Conservation (phyloP, 1,140 invertebrate species). For the Geopemphigus sp. region DNA sequence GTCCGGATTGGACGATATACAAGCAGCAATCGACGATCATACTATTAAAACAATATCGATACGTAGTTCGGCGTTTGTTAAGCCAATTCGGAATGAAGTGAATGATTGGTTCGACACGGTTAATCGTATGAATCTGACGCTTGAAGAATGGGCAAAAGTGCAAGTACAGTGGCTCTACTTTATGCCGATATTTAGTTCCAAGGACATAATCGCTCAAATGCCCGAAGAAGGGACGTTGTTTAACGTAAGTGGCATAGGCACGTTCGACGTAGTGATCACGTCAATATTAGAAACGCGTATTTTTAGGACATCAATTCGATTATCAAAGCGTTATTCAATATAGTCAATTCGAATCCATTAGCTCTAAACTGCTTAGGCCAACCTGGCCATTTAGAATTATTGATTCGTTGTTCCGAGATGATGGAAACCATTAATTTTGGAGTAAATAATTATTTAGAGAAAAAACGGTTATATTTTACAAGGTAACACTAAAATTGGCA, state of each 20-base stretch:
- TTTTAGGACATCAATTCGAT: slow-evolving; percentile 68
- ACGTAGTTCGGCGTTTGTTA: slow-evolving; percentile 87
- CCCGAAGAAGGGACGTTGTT: slow-evolving; percentile 84
- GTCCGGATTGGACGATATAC: slow-evolving; percentile 81
- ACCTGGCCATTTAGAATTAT: slow-evolving; percentile 69
- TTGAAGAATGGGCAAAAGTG: slow-evolving; percentile 87
- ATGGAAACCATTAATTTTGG: slow-evolving; percentile 83
- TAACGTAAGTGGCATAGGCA: slow-evolving; percentile 53
- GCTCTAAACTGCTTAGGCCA: slow-evolving; percentile 73
- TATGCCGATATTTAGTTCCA: slow-evolving; percentile 88
- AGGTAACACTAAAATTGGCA: slow-evolving; percentile 54
- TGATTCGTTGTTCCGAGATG: slow-evolving; percentile 70
- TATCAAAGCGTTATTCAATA: slow-evolving; percentile 77
- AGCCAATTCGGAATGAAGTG: slow-evolving; percentile 79
- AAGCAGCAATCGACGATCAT: slow-evolving; percentile 83
- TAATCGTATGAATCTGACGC: slow-evolving; percentile 71
- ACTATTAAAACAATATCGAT: slow-evolving; percentile 84
- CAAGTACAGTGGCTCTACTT: slow-evolving; percentile 87
- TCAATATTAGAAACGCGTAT: neutral
- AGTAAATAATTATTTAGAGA: slow-evolving; percentile 86
- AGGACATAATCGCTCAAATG: slow-evolving; percentile 90
- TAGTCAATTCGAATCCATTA: slow-evolving; percentile 69
- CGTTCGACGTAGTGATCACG: no score
- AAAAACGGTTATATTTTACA: slow-evolving; percentile 86
- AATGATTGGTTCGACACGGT: slow-evolving; percentile 80